A percentile compares a stretch with the other conserved stretches of the same genome.
Evolutionary conservation across 2,888 invertebrate species (phyloP).

Genomic region (Callimorpha dominula): DNA sequence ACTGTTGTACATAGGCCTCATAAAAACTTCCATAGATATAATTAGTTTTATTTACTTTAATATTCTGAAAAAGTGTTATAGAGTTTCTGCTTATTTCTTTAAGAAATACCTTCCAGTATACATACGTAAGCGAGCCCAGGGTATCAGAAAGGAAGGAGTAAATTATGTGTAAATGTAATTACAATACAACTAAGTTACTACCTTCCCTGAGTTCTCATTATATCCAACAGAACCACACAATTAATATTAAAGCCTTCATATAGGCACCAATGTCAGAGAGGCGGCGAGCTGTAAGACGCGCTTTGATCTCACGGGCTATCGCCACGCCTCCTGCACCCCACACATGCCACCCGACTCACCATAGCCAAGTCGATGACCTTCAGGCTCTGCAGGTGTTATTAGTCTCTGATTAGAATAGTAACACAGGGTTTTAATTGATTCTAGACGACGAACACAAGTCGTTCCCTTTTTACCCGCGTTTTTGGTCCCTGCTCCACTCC

Average conservation of each 20-base stretch:
- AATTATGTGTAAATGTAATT: not conserved
- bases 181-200: not conserved
- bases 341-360: not conserved
- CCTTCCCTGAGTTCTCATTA: not conserved
- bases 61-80: too few species aligned
- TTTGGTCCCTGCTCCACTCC: too few species aligned
- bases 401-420: not conserved
- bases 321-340: slow-evolving; percentile 7
- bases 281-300: slow-evolving; percentile 32
- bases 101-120: too few species aligned
- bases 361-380: slow-evolving; percentile 29
- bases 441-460: not conserved
- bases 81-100: too few species aligned
- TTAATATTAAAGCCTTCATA: slow-evolving; percentile 38
- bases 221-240: slow-evolving; percentile 4
- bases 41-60: too few species aligned
- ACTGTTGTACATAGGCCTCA: too few species aligned
- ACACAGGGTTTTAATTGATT: not conserved
- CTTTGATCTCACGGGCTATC: slow-evolving; percentile 46
- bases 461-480: too few species aligned
- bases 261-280: slow-evolving; percentile 11
- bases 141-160: not conserved
- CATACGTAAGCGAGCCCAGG: too few species aligned
- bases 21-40: too few species aligned
- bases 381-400: not conserved